Evolutionary conservation across 1,140 invertebrate genomes (phyloP).

Genomic region (Drosophila saltans): DNA sequence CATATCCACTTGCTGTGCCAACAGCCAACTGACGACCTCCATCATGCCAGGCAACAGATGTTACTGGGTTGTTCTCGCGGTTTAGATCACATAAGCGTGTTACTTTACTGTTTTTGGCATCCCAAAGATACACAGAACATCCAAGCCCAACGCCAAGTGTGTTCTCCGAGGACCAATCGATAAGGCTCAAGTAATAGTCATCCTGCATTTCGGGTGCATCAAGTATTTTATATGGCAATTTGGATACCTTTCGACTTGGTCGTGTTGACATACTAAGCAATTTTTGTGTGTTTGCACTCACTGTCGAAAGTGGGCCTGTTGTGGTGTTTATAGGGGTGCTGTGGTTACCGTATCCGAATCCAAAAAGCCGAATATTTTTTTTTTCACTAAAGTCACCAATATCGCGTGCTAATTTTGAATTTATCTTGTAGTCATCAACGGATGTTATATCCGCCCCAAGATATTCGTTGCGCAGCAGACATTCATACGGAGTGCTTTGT

Average conservation of each 20-base stretch:
- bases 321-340: background rate
- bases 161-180: conserved; percentile 99
- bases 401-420: conserved; percentile 4
- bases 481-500: conserved; percentile 31
- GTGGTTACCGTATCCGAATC: conserved; percentile 10
- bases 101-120: conserved; percentile 97
- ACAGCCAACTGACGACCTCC: conserved; percentile 97
- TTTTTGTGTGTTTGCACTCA: conserved; percentile 30
- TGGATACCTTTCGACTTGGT: conserved; percentile 95
- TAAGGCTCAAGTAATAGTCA: conserved; percentile 99
- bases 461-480: conserved; percentile 43
- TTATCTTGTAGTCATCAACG: conserved; percentile 28
- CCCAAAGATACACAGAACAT: conserved; percentile 99
- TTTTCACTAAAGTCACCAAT: conserved; percentile 28
- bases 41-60: conserved; percentile 99
- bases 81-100: conserved; percentile 97
- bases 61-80: conserved; percentile 95
- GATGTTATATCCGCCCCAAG: conserved; percentile 27
- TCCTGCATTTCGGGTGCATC: conserved; percentile 99
- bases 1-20: conserved; percentile 97
- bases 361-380: conserved; percentile 30
- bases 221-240: conserved; percentile 97
- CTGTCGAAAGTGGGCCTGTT: conserved; percentile 14
- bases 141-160: conserved; percentile 98
- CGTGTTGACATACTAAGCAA: conserved; percentile 27